phyloP scores from a whole-genome alignment of 2,888 invertebrate genomes.

The Drosophila pseudotalamancana region DNA sequence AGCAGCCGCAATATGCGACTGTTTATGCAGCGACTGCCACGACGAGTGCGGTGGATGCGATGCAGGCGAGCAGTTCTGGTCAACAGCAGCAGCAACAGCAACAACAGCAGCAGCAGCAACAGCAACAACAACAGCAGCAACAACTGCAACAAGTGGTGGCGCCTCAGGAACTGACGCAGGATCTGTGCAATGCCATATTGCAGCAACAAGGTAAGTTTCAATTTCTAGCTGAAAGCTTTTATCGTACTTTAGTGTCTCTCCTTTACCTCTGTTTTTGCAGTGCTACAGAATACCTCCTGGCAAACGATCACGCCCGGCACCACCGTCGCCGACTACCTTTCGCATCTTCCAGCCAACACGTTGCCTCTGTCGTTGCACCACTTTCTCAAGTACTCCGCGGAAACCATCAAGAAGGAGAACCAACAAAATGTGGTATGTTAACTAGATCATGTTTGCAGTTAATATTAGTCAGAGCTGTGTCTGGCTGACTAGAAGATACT shows the following conservation, averaged over 20 bases:
- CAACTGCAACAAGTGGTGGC: slow-evolving; percentile 80
- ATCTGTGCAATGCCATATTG: slow-evolving; percentile 84
- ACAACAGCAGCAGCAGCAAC: slow-evolving; percentile 40
- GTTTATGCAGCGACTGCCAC: slow-evolving; percentile 69
- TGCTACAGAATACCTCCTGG: slow-evolving; percentile 84
- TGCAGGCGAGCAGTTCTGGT: slow-evolving; percentile 61
- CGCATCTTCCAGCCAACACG: slow-evolving; percentile 90
- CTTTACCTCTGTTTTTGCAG: slow-evolving; percentile 37
- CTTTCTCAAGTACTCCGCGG: slow-evolving; percentile 92
- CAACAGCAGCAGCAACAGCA: slow-evolving; percentile 66
- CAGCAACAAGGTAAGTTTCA: slow-evolving; percentile 82
- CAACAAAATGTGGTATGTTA: slow-evolving; percentile 84
- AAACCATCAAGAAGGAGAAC: slow-evolving; percentile 90
- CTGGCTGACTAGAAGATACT: too few species aligned
- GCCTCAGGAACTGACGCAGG: slow-evolving; percentile 84
- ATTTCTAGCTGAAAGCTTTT: neutral
- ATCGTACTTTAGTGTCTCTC: neutral
- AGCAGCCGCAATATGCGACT: slow-evolving; percentile 80
- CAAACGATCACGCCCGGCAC: slow-evolving; percentile 88
- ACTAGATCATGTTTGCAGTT: too few species aligned
- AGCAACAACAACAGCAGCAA: slow-evolving; percentile 67
- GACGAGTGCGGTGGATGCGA: slow-evolving; percentile 54
- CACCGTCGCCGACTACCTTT: slow-evolving; percentile 93
- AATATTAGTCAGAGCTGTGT: too few species aligned
- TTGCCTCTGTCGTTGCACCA: slow-evolving; percentile 92